Base-by-base conservation (phyloP, 2,113 vertebrate genomes). In the Siniperca knerii region DNA sequence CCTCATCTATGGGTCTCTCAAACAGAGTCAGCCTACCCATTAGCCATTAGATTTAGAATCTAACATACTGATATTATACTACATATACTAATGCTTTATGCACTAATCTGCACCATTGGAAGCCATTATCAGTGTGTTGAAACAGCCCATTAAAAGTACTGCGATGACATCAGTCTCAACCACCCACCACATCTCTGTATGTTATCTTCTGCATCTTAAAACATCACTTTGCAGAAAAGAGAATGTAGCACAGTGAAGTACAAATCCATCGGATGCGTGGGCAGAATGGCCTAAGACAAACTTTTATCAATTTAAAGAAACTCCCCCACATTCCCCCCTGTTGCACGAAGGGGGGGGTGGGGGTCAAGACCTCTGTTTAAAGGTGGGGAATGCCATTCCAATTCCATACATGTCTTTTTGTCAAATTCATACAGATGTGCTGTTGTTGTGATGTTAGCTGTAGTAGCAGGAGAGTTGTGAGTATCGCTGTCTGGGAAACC, bases 251-350 rank as follows among this genome's bases (percentile, higher is more conserved):
- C 42, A 35, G 77, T 37, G 13, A 81, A 84, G 79, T 42, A 88
- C 58, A 58, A 76, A 78, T 87, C 90, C 72, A 87, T 89, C 77
- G 10, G 55, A 82, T 21, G 44, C 4, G 62, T 83, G 85, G 80
- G 89, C 77, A 85, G 86, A 79, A 57, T 66, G 73, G 78, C 48
- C 69, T 12, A 82, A 88, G 52, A 87, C 76, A 75, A 83, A 88
- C 85, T 90, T 93, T 89, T 84, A 92, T 92, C 87, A 91, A 91
- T 82, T 42, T 86, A 29, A 68, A 42, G 44, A 79, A 25, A 50
- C 92, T 93, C 93, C 92, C 87, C 84, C 90, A 80, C 94, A 94
- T 95, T 95, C 25, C 29, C 60, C 20, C 3, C 29, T 25, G 25
- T 25, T 25, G 25, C 25, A 25, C 25, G 25, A 25, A 25, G 25